These are phyloP conservation scores for Pogona vitticeps DNA, from an alignment of 2,113 vertebrate genomes.

Conservation along the genomic window DNA sequence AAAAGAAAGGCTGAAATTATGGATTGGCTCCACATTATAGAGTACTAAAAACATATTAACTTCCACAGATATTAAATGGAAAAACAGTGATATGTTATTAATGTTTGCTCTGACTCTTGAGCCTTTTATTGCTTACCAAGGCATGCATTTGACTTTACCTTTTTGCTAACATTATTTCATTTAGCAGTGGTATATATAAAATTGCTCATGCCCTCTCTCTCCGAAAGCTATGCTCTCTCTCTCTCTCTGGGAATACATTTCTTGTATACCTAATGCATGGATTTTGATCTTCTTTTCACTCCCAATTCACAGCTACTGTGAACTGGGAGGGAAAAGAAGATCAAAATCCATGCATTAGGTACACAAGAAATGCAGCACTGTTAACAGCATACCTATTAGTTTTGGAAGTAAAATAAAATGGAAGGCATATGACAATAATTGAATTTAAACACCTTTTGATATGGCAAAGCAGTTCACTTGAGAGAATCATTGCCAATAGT, in stretches of 20 bases:
- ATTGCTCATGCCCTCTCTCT: too few species aligned
- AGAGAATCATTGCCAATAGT: background rate
- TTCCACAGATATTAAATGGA: background rate
- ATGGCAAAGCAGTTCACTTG: background rate
- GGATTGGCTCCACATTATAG: background rate
- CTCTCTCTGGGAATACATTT: too few species aligned
- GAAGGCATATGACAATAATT: background rate
- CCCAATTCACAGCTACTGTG: too few species aligned
- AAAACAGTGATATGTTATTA: conserved; percentile 3
- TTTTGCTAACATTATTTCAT: background rate
- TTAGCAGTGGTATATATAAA: background rate
- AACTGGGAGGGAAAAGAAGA: background rate
- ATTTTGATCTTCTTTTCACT: too few species aligned
- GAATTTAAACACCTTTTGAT: background rate
- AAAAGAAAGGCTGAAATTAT: background rate
- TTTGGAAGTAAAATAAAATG: background rate
- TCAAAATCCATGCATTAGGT: background rate
- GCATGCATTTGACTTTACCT: background rate
- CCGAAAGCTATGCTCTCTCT: too few species aligned
- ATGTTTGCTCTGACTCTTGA: background rate
- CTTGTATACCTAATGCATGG: too few species aligned
- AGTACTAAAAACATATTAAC: conserved; percentile 29
- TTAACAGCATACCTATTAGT: background rate
- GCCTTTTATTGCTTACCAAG: background rate
- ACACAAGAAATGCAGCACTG: background rate